phyloP scores from a whole-genome alignment of 2,113 vertebrate genomes.

The Mesocricetus auratus region DNA sequence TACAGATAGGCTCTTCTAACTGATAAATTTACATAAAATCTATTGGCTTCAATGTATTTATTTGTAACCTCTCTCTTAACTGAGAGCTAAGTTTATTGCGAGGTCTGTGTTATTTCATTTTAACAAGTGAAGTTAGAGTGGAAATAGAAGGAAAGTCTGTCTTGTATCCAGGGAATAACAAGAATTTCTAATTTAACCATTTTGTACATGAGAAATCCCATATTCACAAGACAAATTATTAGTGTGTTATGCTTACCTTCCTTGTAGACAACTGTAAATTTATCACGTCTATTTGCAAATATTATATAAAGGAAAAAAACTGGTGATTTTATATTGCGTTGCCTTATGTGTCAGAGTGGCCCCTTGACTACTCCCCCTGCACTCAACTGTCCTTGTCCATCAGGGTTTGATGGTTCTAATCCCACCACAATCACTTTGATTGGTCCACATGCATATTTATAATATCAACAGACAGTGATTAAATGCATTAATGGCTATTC shows the following conservation, averaged over 20 bases:
- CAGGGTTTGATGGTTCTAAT: neutral
- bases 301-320: neutral
- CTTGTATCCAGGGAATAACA: neutral
- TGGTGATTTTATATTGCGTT: neutral
- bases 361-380: neutral
- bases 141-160: neutral
- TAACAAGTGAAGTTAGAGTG: neutral
- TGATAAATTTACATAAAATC: conserved; percentile 26
- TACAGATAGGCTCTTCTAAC: neutral
- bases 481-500: neutral
- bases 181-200: neutral
- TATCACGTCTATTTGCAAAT: neutral
- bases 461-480: neutral
- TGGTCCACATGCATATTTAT: neutral
- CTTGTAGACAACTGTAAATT: neutral
- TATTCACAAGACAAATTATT: neutral
- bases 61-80: neutral
- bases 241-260: neutral
- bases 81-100: neutral
- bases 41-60: conserved; percentile 19
- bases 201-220: neutral
- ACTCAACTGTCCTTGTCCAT: neutral
- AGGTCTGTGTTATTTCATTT: neutral
- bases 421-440: neutral
- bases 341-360: neutral